Conservation (phyloP, 2,113 vertebrate species). For the Anthoscopus minutus region DNA sequence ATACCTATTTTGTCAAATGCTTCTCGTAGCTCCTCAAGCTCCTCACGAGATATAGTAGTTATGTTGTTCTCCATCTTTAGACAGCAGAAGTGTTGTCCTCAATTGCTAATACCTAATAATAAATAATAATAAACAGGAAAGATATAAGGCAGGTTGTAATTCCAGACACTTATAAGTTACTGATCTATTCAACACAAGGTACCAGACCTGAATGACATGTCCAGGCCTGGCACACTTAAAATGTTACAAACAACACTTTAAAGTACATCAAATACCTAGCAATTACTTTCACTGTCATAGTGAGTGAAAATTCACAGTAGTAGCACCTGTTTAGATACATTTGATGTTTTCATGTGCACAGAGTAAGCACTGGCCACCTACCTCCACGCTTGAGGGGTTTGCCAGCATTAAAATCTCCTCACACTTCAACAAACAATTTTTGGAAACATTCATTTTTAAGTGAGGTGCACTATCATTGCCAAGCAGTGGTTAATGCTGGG, state of each 20-base stretch:
- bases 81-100: not conserved
- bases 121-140: constrained; percentile 24
- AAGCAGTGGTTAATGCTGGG: not conserved
- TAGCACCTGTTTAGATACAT: not conserved
- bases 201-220: not conserved
- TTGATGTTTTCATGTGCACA: not conserved
- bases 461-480: not conserved
- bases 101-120: constrained; percentile 16
- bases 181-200: not conserved
- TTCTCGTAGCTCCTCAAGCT: constrained; percentile 88
- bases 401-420: not conserved
- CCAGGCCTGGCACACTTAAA: not conserved
- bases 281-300: not conserved
- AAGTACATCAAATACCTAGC: not conserved
- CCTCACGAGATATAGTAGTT: constrained; percentile 88
- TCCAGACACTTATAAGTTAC: not conserved
- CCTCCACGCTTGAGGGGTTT: not conserved
- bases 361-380: not conserved
- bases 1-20: constrained; percentile 94
- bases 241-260: not conserved
- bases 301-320: not conserved
- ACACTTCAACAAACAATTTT: not conserved
- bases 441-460: not conserved
- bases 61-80: constrained; percentile 82
- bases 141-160: not conserved